phyloP scores from a whole-genome alignment of 1,140 invertebrate genomes.

The Hetaerina americana region DNA sequence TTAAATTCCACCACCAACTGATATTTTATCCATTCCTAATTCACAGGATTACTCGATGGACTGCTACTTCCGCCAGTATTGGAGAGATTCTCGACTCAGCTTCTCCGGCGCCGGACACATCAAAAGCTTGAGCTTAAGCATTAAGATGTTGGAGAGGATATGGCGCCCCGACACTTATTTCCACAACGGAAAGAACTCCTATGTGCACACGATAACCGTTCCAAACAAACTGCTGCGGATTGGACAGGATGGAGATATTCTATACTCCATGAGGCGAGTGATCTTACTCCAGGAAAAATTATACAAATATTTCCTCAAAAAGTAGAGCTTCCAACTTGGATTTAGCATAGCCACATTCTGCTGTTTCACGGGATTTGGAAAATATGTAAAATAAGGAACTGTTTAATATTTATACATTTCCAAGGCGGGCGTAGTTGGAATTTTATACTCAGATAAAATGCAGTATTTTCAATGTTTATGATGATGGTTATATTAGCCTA shows the following conservation, averaged over 20 bases:
- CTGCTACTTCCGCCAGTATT: constrained; percentile 87
- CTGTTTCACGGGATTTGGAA: too few species aligned
- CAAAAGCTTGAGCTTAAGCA: constrained; percentile 67
- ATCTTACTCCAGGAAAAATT: too few species aligned
- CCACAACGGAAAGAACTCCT: constrained; percentile 82
- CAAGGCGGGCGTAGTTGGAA: too few species aligned
- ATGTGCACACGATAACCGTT: constrained; percentile 88
- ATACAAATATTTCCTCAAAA: too few species aligned
- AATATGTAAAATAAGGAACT: too few species aligned
- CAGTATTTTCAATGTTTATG: too few species aligned
- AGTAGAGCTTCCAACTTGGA: too few species aligned
- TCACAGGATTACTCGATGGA: constrained; percentile 96
- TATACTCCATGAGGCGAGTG: constrained; percentile 86
- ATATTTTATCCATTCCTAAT: constrained; percentile 4
- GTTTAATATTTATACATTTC: too few species aligned
- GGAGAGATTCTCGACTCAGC: constrained; percentile 69
- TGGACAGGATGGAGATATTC: constrained; percentile 75
- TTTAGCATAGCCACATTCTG: too few species aligned
- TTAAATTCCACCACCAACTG: constrained; percentile 11
- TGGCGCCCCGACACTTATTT: constrained; percentile 95
- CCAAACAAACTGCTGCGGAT: constrained; percentile 88
- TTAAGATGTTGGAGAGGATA: constrained; percentile 83
- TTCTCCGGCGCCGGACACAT: constrained; percentile 71
- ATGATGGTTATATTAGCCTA: too few species aligned
- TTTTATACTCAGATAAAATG: too few species aligned